These are phyloP conservation scores for Apantesis nais DNA, from an alignment of 2,888 invertebrate species.

Conservation along the genomic window DNA sequence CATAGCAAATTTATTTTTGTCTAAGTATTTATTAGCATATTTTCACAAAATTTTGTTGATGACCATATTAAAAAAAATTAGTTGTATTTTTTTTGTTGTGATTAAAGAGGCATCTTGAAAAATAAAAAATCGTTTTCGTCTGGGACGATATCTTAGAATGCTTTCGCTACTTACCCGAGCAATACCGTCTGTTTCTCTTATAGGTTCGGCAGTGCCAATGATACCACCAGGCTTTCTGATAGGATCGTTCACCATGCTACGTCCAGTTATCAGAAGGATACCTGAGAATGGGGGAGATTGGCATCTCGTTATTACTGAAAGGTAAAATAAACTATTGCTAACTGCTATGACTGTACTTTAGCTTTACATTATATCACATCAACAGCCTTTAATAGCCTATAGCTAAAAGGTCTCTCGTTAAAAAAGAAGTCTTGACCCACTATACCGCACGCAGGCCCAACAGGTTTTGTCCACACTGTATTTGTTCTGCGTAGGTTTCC, in stretches of 20 bases:
- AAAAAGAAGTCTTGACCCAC: too few relatives aligned
- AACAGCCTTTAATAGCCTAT: too few relatives aligned
- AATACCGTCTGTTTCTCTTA: constrained; percentile 2
- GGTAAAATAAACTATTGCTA: constrained; percentile 46
- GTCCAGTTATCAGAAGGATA: constrained; percentile 57
- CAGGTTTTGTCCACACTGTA: too few relatives aligned
- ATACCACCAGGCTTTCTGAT: constrained; percentile 52
- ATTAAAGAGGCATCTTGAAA: neutral
- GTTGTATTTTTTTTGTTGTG: neutral
- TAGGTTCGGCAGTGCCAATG: constrained; percentile 46
- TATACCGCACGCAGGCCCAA: too few relatives aligned
- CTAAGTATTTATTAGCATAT: neutral
- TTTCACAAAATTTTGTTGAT: neutral
- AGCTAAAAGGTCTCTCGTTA: too few relatives aligned
- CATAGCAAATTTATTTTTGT: neutral
- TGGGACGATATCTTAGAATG: neutral
- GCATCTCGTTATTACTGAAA: constrained; percentile 70
- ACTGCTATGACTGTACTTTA: neutral
- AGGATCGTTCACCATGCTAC: constrained; percentile 59
- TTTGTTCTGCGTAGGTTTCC: too few relatives aligned
- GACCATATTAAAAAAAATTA: neutral
- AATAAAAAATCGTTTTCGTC: neutral
- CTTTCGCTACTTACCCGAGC: too few relatives aligned
- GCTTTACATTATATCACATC: too few relatives aligned
- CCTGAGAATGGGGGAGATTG: constrained; percentile 54